Percentiles rank a stretch among this genome's conserved stretches.
phyloP scores from a whole-genome alignment of 2,113 vertebrate species.

The Numida meleagris region DNA sequence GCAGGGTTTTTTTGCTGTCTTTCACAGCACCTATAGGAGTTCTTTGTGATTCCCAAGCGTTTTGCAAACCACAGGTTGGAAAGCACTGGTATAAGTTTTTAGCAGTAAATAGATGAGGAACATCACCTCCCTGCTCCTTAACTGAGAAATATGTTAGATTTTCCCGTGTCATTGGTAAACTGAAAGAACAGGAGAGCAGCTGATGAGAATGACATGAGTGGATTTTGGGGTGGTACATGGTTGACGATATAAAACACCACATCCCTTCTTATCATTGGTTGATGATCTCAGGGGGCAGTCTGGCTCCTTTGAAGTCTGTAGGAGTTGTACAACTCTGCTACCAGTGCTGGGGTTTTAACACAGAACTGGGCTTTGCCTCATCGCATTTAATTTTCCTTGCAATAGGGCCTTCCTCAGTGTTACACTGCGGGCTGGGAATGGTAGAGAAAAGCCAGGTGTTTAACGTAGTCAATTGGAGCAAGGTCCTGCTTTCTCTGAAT shows the following conservation, averaged over 20 bases:
- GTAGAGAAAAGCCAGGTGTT: neutral
- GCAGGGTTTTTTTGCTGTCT: neutral
- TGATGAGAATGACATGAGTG: neutral
- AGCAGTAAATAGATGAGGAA: neutral
- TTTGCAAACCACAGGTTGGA: constrained; percentile 22
- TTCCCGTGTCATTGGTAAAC: neutral
- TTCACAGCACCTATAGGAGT: neutral
- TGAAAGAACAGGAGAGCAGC: neutral
- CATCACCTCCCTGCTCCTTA: neutral
- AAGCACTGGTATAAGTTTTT: neutral
- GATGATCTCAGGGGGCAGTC: neutral
- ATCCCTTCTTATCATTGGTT: neutral
- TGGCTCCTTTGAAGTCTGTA: neutral
- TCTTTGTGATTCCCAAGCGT: neutral
- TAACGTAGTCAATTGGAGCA: neutral
- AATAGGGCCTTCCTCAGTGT: neutral
- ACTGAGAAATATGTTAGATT: neutral
- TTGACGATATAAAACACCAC: neutral
- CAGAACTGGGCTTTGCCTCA: neutral
- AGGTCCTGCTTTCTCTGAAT: neutral
- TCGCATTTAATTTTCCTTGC: neutral
- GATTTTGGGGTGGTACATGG: rapidly evolving
- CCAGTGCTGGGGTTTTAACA: neutral
- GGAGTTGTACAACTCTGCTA: neutral
- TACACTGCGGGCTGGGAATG: neutral